Conservation (phyloP, 2,113 vertebrate species). For the Setophaga kirtlandii region DNA sequence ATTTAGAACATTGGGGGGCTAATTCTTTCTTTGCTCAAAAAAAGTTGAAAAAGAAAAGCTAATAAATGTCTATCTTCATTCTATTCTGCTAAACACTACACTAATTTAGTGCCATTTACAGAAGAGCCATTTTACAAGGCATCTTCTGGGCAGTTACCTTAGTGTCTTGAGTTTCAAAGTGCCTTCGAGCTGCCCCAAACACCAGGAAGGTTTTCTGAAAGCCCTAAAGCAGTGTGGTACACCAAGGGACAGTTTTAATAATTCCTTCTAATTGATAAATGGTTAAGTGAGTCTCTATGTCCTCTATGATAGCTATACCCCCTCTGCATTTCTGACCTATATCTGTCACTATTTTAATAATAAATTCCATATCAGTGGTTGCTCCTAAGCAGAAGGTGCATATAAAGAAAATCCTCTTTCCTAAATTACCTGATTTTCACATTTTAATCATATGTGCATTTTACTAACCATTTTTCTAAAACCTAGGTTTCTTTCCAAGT, state of each 20-base stretch:
- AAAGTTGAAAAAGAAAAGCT: not conserved
- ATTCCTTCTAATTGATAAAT: not conserved
- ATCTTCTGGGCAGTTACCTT: not conserved
- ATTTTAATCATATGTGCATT: not conserved
- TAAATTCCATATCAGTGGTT: not conserved
- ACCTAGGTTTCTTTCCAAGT: not conserved
- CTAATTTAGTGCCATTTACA: not conserved
- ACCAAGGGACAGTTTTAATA: not conserved
- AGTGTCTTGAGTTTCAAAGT: not conserved
- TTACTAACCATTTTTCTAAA: not conserved
- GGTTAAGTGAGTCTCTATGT: not conserved
- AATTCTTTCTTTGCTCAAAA: not conserved
- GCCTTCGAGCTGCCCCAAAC: not conserved
- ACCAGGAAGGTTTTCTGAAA: not conserved
- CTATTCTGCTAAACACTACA: not conserved
- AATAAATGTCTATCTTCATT: not conserved
- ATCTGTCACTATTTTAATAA: not conserved
- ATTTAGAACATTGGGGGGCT: not conserved
- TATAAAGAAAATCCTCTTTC: not conserved
- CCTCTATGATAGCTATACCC: not conserved
- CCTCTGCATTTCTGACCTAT: not conserved
- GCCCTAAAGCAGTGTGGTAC: not conserved
- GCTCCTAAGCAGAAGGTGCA: not conserved
- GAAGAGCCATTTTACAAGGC: not conserved
- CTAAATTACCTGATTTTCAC: not conserved